These are phyloP conservation scores for Pseudopleuronectes americanus DNA, from an alignment of 2,797 vertebrate species.

Conservation along the genomic window DNA sequence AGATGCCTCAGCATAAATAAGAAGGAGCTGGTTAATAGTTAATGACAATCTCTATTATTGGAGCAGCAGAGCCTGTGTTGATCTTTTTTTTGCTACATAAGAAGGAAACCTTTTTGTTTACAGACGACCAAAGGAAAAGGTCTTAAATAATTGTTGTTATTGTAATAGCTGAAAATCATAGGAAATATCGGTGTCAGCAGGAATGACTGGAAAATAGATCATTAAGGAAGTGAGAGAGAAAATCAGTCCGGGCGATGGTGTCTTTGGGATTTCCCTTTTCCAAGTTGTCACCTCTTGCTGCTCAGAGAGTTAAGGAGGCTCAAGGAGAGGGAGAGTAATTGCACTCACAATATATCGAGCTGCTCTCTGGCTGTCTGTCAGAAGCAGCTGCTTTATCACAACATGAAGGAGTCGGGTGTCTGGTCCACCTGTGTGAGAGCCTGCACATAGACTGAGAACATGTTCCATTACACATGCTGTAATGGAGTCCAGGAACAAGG, in stretches of 20 bases:
- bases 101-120: conserved; percentile 25
- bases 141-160: conserved; percentile 30
- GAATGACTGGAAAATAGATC: conserved; percentile 57
- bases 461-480: conserved; percentile 38
- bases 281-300: conserved; percentile 27
- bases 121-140: conserved; percentile 36
- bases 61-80: conserved; percentile 15
- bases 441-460: conserved; percentile 14
- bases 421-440: conserved; percentile 70
- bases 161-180: conserved; percentile 30
- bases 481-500: conserved; percentile 42
- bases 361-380: conserved; percentile 67
- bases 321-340: conserved; percentile 7
- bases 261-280: conserved; percentile 48
- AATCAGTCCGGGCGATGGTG: conserved; percentile 9
- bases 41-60: conserved; percentile 59
- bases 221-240: conserved; percentile 25
- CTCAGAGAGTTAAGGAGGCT: not conserved
- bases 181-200: conserved; percentile 49
- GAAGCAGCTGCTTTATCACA: conserved; percentile 71
- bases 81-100: conserved; percentile 5
- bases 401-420: conserved; percentile 63
- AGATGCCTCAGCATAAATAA: conserved; percentile 50
- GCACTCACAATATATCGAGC: not conserved
- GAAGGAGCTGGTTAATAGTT: conserved; percentile 72